phyloP scores from a whole-genome alignment of 2,888 invertebrate species.

The Coelopa pilipes region DNA sequence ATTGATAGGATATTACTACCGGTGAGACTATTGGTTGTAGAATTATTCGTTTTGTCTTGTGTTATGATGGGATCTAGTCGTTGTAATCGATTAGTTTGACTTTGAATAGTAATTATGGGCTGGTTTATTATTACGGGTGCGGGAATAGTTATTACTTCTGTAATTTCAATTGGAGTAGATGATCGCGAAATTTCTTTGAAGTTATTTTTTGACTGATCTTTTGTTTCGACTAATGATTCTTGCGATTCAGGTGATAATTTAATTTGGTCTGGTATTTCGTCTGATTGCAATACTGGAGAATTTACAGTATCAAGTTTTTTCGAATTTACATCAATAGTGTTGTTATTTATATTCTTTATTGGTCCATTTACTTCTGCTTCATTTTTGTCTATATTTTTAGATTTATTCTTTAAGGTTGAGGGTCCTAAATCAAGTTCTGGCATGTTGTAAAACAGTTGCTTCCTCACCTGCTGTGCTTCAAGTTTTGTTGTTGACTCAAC shows the following conservation, averaged over 20 bases:
- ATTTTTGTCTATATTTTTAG: not conserved
- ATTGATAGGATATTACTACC: not conserved
- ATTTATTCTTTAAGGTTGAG: not conserved
- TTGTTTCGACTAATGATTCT: not conserved
- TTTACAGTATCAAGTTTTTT: not conserved
- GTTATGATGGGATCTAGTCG: constrained; percentile 24
- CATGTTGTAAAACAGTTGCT: constrained; percentile 22
- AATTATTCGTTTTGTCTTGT: no score
- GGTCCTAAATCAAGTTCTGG: constrained; percentile 24
- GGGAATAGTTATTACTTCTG: not conserved
- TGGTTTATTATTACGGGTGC: constrained; percentile 20
- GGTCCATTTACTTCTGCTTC: not conserved
- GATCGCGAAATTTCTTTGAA: not conserved
- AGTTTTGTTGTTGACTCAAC: not conserved
- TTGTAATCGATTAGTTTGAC: constrained; percentile 35
- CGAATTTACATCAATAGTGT: no score
- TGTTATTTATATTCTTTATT: no score
- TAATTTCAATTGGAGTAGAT: constrained; percentile 9
- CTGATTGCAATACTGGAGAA: not conserved
- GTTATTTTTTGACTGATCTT: not conserved
- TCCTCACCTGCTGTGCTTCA: not conserved
- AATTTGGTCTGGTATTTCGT: not conserved
- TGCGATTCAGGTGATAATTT: not conserved
- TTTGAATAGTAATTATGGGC: constrained; percentile 36
- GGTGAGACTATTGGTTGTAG: no score